Conservation (phyloP, 2,113 vertebrate species). For the Eonycteris spelaea region DNA sequence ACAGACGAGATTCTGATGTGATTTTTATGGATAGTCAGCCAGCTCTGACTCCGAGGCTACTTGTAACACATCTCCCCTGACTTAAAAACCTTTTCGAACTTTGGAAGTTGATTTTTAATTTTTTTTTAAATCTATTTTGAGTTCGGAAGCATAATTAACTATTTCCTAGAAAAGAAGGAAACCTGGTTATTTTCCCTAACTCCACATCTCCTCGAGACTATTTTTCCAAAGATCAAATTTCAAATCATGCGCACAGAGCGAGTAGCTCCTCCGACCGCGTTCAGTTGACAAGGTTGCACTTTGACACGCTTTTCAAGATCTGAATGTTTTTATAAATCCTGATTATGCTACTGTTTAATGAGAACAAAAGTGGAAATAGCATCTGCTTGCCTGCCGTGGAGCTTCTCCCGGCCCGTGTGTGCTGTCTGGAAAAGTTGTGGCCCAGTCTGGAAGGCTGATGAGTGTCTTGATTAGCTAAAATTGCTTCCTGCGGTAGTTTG, state of each 20-base stretch:
- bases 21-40: neutral
- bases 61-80: neutral
- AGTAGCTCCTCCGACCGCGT: conserved; percentile 28
- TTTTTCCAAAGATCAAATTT: neutral
- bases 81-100: neutral
- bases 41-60: neutral
- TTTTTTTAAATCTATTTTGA: neutral
- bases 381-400: conserved; percentile 55
- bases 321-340: conserved; percentile 71
- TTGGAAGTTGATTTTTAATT: conserved; percentile 13
- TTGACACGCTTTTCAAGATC: conserved; percentile 68
- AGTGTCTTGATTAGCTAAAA: conserved; percentile 69
- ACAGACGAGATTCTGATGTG: neutral
- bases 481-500: conserved; percentile 61
- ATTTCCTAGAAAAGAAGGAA: conserved; percentile 42
- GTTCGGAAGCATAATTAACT: conserved; percentile 38
- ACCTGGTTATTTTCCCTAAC: conserved; percentile 6
- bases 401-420: conserved; percentile 34
- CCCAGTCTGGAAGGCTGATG: conserved; percentile 56
- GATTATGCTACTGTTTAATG: conserved; percentile 64
- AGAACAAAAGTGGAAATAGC: conserved; percentile 69
- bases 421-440: conserved; percentile 64
- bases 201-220: neutral
- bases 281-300: conserved; percentile 50
- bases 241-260: neutral